Evolutionary conservation across 92 coral and sea anemone genomes (phyloP), one percentile per base, ranked within the genome.

Genomic region (Diadumene lineata): DNA sequence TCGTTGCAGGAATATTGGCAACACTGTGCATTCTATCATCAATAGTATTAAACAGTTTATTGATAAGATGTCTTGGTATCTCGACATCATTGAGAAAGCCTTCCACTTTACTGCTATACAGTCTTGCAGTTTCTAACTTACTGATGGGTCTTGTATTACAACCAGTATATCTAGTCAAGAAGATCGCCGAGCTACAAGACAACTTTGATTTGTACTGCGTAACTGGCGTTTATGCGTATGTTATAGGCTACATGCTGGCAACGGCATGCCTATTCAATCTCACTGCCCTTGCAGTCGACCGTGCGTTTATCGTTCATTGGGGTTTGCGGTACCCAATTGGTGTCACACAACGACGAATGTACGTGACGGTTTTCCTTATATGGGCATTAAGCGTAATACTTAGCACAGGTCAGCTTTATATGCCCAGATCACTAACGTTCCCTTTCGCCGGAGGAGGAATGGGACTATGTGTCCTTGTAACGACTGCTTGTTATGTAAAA

Each of bases 281-380:
- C 11, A 60, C 79, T 31, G 79, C 79, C 23, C 33, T 74, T 26
- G 50, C 68, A 7, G 63, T 74, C 0, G 79, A 74, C 38, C 67
- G 79, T 26, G 60, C 21, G 24, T n/a, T 60, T 15, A 60, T 74
- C 43, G 68, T 60, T 0, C 50, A 55, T 24, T 73, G 64, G 66
- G 78, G 78, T 11, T n/a, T 56, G 1, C 46, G 34, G 8, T 72
- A 72, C 53, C 51, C 78, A 0, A 55, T 28, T 1, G 9, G 50
- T 25, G 67, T 72, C 19, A 72, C 78, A 24, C 24, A 22, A 56
- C 28, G 48, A 31, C 44, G 78, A 31, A 34, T 72, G 66, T 17
- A 13, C 19, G 43, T 34, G 46, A 57, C 48, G 10, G 55, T 72
- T 19, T 31, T 32, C 27, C 38, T 56, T n/a, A 72, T 72, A 32